Percentiles rank a stretch among this genome's conserved stretches.
phyloP scores from a whole-genome alignment of 2,113 vertebrate genomes.

The zebrafish (Danio rerio) region GRCz12tu NC_133180.1:47967001-47967500 shows the following conservation, averaged over 20 bases:
- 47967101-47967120: slow-evolving; percentile 64
- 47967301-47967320: neutral
- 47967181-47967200: slow-evolving; percentile 11
- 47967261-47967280: neutral
- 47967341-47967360: neutral
- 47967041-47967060: slow-evolving; percentile 52
- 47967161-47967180: neutral
- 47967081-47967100: slow-evolving; percentile 69
- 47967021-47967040: slow-evolving; percentile 59
- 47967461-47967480: neutral
- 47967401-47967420: neutral
- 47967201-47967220: slow-evolving; percentile 8
- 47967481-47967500: neutral
- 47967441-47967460: neutral
- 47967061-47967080: slow-evolving; percentile 66
- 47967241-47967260: slow-evolving; percentile 24
- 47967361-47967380: neutral
- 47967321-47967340: neutral
- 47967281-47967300: neutral
- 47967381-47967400: neutral
- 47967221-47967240: neutral
- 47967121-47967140: slow-evolving; percentile 62
- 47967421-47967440: neutral
- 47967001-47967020: slow-evolving; percentile 53
- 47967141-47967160: slow-evolving; percentile 38